Evolutionary conservation across 2,888 invertebrate genomes (phyloP), one percentile per base, ranked within the genome.

Genomic region (Parthenolecanium corni): DNA sequence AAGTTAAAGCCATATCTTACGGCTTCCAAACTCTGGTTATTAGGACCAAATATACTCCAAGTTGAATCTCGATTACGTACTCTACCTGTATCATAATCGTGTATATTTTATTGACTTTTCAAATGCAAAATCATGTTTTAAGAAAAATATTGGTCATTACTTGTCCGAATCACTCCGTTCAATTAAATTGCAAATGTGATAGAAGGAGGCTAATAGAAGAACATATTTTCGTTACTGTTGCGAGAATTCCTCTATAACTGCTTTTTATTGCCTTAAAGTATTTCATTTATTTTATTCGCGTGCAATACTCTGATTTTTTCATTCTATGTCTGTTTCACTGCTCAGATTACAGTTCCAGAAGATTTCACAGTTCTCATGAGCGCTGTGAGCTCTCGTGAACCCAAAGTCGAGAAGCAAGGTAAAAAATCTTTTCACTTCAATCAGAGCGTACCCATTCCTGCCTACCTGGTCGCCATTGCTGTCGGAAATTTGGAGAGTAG

Each of bases 381-480:
- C 70, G 94, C 93, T 0, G 72, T 89, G 4, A 76, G 82, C 4
- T 74, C 77, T 1, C 79, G 75, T 0, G 73, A 75, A 11, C 75
- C 64, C 1, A 52, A 14, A 42, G 24, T 51, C n/a, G 16, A 52
- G n/a, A 25, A 40, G 16, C 64, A 66, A 40, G 65, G 66, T 71
- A 71, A 3, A 77, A 75, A 21, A 11, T 79, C 74, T 65, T 73
- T 79, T 38, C 62, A 71, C 14, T 94, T 92, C 72, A 74, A 77
- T 14, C 89, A 89, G 72, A 80, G 83, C 6, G 82, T 93, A 56
- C 89, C 91, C 0, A 83, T 95, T 68, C 93, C 93, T 0, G 82
- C 89, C 0, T 96, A 96, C 71, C 76, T 96, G 58, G 79, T 95
- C 52, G 94, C 95, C 0, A 81, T 96, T 63, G 95, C 89, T 1